These are phyloP conservation scores for Chloropsis hardwickii DNA, from an alignment of 2,113 vertebrate species.

Conservation along the genomic window DNA sequence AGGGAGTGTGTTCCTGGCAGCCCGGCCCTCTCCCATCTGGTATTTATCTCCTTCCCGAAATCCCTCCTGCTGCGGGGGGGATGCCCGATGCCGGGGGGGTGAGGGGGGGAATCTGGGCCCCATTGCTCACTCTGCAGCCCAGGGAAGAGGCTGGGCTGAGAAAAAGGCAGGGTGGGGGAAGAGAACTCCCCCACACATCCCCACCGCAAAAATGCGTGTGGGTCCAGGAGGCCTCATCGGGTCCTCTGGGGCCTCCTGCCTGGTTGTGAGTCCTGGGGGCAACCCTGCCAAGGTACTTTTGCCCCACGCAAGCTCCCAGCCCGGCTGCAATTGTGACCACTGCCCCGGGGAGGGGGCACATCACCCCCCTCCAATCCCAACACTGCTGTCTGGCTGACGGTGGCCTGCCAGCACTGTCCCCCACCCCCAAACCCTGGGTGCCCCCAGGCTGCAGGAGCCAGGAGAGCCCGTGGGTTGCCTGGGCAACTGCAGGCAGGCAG, in stretches of 20 bases:
- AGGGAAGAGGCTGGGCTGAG: not conserved
- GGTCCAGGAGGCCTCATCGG: not conserved
- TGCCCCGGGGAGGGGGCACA: not conserved
- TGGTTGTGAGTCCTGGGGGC: not conserved
- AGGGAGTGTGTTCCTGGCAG: conserved; percentile 48
- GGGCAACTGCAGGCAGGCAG: conserved; percentile 48
- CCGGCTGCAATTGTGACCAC: too few relatives aligned
- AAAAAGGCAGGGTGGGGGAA: not conserved
- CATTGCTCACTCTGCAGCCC: conserved; percentile 23
- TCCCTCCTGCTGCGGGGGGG: conserved; percentile 20
- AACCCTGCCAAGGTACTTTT: not conserved
- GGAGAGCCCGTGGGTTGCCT: conserved; percentile 23
- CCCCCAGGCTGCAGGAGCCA: not conserved
- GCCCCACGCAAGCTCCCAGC: not conserved
- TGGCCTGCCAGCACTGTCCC: not conserved
- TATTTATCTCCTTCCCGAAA: conserved; percentile 58
- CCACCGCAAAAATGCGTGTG: fast-evolving
- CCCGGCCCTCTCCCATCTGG: conserved; percentile 39
- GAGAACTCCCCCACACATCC: not conserved
- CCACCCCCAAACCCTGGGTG: not conserved
- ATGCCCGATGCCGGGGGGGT: not conserved
- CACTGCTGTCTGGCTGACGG: not conserved
- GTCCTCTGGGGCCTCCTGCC: not conserved
- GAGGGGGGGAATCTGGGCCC: not conserved
- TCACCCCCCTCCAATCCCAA: not conserved